A percentile compares a stretch with the other conserved stretches of the same genome.
Evolutionary conservation across 2,113 vertebrate genomes (phyloP).

Genomic region (Dasypus novemcinctus): DNA sequence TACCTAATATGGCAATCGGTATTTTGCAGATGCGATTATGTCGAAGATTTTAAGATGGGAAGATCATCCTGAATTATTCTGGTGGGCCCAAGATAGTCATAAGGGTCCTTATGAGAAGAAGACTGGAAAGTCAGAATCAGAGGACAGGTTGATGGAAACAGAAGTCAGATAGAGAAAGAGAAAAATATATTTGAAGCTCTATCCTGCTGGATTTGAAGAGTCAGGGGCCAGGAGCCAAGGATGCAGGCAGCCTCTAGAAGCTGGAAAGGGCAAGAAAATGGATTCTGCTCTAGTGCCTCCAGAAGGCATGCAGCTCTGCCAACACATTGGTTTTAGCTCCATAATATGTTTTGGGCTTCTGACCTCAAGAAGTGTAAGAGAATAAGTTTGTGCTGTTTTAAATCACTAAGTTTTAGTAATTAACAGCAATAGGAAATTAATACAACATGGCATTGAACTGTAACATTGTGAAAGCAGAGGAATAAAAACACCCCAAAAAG

Average conservation of each 20-base stretch:
- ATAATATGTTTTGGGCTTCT: not conserved
- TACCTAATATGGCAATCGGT: not conserved
- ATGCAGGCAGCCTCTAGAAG: not conserved
- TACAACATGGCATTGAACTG: not conserved
- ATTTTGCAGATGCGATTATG: not conserved
- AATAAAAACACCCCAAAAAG: not conserved
- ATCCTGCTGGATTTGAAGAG: not conserved
- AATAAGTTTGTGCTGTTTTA: not conserved
- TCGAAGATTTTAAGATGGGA: not conserved
- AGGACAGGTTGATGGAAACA: not conserved
- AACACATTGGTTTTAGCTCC: not conserved
- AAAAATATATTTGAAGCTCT: not conserved
- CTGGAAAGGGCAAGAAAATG: not conserved
- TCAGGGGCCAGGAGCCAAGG: not conserved
- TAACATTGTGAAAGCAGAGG: not conserved
- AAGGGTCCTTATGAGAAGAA: not conserved
- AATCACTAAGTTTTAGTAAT: not conserved
- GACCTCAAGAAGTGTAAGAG: not conserved
- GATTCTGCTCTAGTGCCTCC: not conserved
- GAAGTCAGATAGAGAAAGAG: not conserved
- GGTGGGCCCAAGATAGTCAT: not conserved
- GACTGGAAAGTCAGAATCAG: not conserved
- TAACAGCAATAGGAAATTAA: not conserved
- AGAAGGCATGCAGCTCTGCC: not conserved
- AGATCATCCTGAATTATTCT: not conserved